A percentile compares a stretch with the other conserved stretches of the same genome.
These are phyloP conservation scores for Oscheius sp. DNA, from an alignment of 2,888 invertebrate genomes.

Conservation along the genomic window DNA sequence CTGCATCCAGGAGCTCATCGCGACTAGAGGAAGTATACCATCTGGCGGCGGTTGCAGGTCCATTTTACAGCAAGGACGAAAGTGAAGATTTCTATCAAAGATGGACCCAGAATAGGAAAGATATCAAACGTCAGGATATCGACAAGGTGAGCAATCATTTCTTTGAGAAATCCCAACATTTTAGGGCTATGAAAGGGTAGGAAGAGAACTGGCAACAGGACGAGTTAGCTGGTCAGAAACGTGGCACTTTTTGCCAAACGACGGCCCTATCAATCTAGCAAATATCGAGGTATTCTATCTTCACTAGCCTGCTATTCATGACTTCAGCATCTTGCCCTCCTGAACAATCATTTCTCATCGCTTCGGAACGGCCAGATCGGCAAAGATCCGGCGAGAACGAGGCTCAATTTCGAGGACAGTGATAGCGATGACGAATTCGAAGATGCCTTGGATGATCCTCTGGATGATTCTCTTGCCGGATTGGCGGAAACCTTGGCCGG, in stretches of 20 bases:
- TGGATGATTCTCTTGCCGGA: conserved; percentile 41
- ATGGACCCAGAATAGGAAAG: conserved; percentile 25
- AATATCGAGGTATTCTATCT: conserved; percentile 1
- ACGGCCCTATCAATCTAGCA: conserved; percentile 1
- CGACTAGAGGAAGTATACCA: neutral
- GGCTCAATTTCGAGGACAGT: conserved; percentile 18
- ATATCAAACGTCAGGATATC: conserved; percentile 20
- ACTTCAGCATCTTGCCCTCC: conserved; percentile 15
- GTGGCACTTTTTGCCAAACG: conserved; percentile 32
- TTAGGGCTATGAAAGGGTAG: conserved; percentile 36
- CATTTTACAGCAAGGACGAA: conserved; percentile 36
- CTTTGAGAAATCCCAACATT: neutral
- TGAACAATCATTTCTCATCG: conserved; percentile 13
- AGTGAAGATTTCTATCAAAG: conserved; percentile 38
- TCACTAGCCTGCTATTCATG: neutral
- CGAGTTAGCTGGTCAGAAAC: conserved; percentile 25
- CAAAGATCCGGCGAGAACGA: conserved; percentile 12
- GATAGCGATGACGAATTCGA: conserved; percentile 40
- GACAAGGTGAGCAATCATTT: conserved; percentile 27
- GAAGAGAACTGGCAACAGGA: conserved; percentile 14
- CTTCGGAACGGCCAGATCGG: neutral
- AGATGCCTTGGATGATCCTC: conserved; percentile 34
- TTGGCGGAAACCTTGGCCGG: conserved; percentile 40
- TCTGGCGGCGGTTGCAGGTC: conserved; percentile 43
- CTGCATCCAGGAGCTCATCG: neutral